Base-by-base conservation (phyloP, 2,797 vertebrate genomes). In the Hoplostethus mediterraneus region DNA sequence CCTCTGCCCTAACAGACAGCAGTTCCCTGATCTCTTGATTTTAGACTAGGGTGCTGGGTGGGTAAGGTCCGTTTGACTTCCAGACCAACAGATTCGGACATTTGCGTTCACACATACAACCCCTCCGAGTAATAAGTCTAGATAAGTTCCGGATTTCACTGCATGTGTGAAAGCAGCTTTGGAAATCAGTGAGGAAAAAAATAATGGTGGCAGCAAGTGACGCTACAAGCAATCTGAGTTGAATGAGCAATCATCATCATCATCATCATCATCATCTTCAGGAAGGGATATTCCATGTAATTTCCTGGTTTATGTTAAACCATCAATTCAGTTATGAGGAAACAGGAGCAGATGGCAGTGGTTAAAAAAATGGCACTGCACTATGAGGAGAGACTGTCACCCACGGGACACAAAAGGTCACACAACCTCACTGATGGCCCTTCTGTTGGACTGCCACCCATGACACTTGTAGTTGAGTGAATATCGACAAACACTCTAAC, bases 271-370 rank as follows among this genome's bases (percentile, higher is more conserved):
- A 63, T 73, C 47, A 3, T 64, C 54, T 60, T 38, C 5, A 4
- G 49, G 45, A 63, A 25, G 59, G 66, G 69, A 64, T 63, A 30
- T 71, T 59, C 66, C 38, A 79, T 67, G 68, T 78, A 63, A 84
- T 75, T 83, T 86, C 69, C 80, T 76, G 60, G 74, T 25, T 83
- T 80, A 83, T 65, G 58, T 71, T 73, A 84, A 87, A 63, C 79
- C 59, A 53, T 71, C 79, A 67, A 38, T 52, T 74, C 54, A 53
- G 17, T 74, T 69, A 80, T 63, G 71, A 85, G 68, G 72, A 58
- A 70, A 77, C 0, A 36, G 31, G 44, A 80, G 63, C 84, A 88
- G 86, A 88, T 84, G 79, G 83, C 52, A 36, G 0, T 30, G 53
- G 36, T 68, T 80, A 21, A 62, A 68, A 80, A 11, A 30, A 70